Percentiles rank a stretch among this genome's conserved stretches.
phyloP scores from a whole-genome alignment of 2,113 vertebrate genomes.

The Boulengeromyrus knoepffleri region DNA sequence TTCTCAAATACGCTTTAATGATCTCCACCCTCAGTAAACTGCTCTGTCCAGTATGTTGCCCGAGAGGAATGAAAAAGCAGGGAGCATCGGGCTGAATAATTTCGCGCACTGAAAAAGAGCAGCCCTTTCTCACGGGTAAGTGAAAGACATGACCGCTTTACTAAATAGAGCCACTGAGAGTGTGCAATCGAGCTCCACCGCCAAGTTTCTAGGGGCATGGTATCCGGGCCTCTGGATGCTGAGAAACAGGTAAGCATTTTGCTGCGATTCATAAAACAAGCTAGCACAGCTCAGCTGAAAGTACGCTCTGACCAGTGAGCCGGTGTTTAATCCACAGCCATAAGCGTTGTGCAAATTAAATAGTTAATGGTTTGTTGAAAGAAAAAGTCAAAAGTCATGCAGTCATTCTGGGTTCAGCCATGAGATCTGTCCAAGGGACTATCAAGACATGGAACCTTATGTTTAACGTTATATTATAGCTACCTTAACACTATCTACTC shows the following conservation, averaged over 20 bases:
- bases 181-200: slow-evolving; percentile 22
- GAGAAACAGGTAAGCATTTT: neutral
- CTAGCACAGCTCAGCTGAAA: neutral
- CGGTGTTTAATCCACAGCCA: neutral
- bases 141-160: slow-evolving; percentile 50
- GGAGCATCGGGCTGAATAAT: neutral
- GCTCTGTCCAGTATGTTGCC: neutral
- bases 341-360: neutral
- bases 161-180: slow-evolving; percentile 47
- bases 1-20: neutral
- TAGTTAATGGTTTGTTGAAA: neutral
- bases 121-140: slow-evolving; percentile 48
- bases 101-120: slow-evolving; percentile 35
- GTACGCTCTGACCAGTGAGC: neutral
- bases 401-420: neutral
- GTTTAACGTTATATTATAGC: neutral
- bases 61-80: neutral
- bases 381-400: neutral
- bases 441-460: neutral
- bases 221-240: slow-evolving; percentile 7
- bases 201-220: slow-evolving; percentile 43
- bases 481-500: neutral
- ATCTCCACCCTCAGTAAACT: neutral
- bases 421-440: neutral
- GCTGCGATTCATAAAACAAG: neutral